These are phyloP conservation scores for Procavia capensis DNA, from an alignment of 2,113 vertebrate species.

Conservation along the genomic window DNA sequence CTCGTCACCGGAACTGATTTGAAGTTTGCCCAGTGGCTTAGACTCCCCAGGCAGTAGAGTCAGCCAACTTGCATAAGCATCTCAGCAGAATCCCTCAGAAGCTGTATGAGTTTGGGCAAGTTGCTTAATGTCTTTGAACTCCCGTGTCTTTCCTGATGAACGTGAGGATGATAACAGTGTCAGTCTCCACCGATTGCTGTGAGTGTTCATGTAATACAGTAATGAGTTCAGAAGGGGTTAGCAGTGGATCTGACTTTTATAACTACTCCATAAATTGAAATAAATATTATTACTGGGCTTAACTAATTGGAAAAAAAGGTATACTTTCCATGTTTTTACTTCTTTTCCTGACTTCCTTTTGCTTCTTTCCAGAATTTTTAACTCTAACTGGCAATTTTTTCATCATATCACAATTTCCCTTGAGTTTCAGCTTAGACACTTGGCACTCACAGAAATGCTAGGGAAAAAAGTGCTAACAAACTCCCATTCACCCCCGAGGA, in stretches of 20 bases:
- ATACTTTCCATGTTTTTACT: neutral
- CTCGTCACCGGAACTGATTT: neutral
- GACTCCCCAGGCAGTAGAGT: neutral
- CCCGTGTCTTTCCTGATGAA: neutral
- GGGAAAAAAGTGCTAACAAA: neutral
- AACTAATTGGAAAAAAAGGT: neutral
- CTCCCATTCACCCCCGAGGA: neutral
- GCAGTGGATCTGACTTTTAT: accelerated
- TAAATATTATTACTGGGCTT: neutral
- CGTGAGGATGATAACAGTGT: neutral
- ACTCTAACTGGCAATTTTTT: neutral
- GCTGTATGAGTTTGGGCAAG: neutral
- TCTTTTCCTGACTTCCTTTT: neutral
- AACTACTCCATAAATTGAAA: neutral
- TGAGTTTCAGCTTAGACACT: neutral
- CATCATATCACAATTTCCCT: neutral
- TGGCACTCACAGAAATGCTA: neutral
- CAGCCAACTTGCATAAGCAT: neutral
- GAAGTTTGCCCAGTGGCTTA: neutral
- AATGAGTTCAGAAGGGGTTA: neutral
- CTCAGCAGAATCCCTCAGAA: neutral
- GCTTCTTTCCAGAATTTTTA: neutral
- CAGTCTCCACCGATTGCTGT: too few relatives aligned
- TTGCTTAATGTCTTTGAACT: neutral
- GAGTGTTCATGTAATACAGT: neutral